These are phyloP conservation scores for Conus canariensis DNA, from an alignment of 2,888 invertebrate species.

Conservation along the genomic window DNA sequence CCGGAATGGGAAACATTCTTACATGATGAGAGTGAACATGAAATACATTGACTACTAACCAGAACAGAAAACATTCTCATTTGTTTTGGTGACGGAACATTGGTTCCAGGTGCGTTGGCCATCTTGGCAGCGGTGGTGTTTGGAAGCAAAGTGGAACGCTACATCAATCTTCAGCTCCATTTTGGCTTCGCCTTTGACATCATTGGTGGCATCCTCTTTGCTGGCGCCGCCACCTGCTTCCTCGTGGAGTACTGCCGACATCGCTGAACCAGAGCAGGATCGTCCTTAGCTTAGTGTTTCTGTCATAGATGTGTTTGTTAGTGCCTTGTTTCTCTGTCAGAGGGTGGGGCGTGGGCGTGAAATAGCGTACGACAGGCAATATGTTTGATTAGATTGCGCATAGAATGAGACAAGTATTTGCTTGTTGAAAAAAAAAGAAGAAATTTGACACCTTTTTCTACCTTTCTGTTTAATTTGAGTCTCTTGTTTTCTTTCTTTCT, in stretches of 20 bases:
- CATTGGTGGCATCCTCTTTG: constrained; percentile 32
- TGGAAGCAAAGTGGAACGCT: constrained; percentile 1
- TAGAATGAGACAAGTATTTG: no score
- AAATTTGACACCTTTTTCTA: no score
- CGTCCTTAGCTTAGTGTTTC: neutral
- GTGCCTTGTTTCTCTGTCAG: no score
- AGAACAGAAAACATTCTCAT: neutral
- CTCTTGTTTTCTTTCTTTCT: no score
- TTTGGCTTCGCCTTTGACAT: constrained; percentile 40
- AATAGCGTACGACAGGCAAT: no score
- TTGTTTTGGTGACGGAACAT: neutral
- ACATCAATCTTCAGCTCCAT: neutral
- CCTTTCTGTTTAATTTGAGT: no score
- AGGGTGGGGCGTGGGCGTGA: no score
- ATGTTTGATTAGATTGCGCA: no score
- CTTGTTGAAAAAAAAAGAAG: no score
- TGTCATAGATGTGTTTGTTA: neutral
- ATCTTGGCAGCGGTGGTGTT: constrained; percentile 31
- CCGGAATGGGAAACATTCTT: no score
- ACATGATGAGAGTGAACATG: neutral
- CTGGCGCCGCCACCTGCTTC: constrained; percentile 2
- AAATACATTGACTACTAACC: neutral
- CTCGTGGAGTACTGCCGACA: constrained; percentile 31
- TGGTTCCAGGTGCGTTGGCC: constrained; percentile 21
- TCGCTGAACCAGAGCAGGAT: constrained; percentile 16